Evolutionary conservation across 2,797 vertebrate genomes (phyloP).

Genomic region (Sandelia bainsii): DNA sequence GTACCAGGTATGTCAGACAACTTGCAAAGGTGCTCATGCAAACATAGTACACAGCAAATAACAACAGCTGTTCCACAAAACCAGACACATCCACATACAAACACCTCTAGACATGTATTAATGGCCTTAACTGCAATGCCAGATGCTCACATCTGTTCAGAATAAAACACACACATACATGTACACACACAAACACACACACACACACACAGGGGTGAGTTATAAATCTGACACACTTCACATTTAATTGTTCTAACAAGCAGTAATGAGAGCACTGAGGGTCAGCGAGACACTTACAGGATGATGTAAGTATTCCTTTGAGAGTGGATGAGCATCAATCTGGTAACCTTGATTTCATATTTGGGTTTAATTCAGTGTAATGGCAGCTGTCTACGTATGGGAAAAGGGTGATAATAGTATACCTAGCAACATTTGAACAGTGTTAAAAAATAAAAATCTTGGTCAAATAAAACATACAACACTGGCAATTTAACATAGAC

Average conservation of each 20-base stretch:
- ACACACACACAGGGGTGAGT: conserved; percentile 51
- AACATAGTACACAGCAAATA: conserved; percentile 41
- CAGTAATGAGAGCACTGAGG: conserved; percentile 70
- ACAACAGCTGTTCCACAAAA: conserved; percentile 66
- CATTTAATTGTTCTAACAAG: conserved; percentile 80
- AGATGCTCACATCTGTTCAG: conserved; percentile 79
- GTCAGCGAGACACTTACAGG: conserved; percentile 71
- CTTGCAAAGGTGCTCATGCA: conserved; percentile 22
- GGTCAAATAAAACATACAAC: conserved; percentile 7
- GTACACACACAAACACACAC: conserved; percentile 43
- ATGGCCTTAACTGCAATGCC: conserved; percentile 69
- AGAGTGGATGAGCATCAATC: conserved; percentile 68
- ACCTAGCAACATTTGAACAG: conserved; percentile 47
- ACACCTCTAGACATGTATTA: conserved; percentile 76
- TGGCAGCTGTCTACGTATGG: conserved; percentile 65
- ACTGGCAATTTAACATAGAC: background rate
- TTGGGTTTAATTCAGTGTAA: conserved; percentile 65
- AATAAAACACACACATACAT: conserved; percentile 43
- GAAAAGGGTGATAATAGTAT: conserved; percentile 51
- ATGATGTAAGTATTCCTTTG: conserved; percentile 73
- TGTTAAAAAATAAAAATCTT: conserved; percentile 15
- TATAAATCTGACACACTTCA: conserved; percentile 72
- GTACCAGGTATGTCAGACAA: conserved; percentile 15
- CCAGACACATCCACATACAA: conserved; percentile 60
- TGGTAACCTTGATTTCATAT: conserved; percentile 72